Percentiles rank a stretch among this genome's conserved stretches.
These are phyloP conservation scores for Lutraria rhynchaena DNA, from an alignment of 1,140 invertebrate species.

Conservation along the genomic window DNA sequence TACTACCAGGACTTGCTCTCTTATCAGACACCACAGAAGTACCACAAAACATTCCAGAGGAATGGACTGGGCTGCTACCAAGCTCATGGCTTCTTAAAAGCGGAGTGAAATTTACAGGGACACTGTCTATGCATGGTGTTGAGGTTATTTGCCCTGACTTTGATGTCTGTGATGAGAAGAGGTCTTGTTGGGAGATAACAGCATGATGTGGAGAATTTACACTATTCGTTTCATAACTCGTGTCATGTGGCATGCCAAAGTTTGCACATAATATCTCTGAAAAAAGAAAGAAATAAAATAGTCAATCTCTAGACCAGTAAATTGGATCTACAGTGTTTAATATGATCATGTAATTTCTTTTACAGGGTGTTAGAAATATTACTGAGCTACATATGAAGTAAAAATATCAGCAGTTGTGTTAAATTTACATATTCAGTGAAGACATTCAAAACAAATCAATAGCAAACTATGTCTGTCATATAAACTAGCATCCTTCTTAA, in stretches of 20 bases:
- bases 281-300: neutral
- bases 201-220: slow-evolving; percentile 7
- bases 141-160: slow-evolving; percentile 13
- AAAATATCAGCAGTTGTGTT: no score
- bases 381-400: no score
- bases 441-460: no score
- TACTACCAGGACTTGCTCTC: slow-evolving; percentile 19
- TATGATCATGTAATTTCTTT: no score
- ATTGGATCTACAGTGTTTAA: no score
- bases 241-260: slow-evolving; percentile 9
- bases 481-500: no score
- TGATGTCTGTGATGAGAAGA: neutral
- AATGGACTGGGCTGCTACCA: slow-evolving; percentile 20
- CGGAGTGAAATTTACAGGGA: slow-evolving; percentile 21
- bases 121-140: slow-evolving; percentile 20
- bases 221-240: slow-evolving; percentile 9
- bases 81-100: slow-evolving; percentile 8
- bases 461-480: no score
- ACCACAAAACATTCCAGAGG: neutral
- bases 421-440: no score
- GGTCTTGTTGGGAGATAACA: slow-evolving; percentile 6
- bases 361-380: no score
- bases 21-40: neutral
- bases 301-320: no score
- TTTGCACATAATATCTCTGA: slow-evolving; percentile 23